Conservation (phyloP, 92 coral and sea anemone species). For the Phenganax stokvisi region DNA sequence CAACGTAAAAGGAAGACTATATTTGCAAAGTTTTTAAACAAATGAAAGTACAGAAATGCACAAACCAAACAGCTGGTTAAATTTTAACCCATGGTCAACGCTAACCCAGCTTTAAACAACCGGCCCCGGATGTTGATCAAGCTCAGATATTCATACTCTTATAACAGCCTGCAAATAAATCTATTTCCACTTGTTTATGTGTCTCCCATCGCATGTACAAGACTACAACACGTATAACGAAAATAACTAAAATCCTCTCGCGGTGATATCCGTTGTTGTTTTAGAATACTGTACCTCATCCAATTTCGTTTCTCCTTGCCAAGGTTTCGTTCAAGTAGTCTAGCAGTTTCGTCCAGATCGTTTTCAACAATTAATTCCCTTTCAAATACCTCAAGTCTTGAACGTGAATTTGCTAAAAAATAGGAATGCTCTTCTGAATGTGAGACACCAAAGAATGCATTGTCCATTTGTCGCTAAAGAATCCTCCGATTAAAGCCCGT, state of each 20-base stretch:
- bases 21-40: no score
- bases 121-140: no score
- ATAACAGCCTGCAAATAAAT: neutral
- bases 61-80: no score
- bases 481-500: no score
- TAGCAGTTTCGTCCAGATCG: conserved; percentile 17
- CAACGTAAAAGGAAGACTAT: no score
- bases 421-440: neutral
- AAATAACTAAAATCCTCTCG: neutral
- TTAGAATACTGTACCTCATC: neutral
- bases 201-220: neutral
- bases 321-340: conserved; percentile 16
- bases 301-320: conserved; percentile 27
- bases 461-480: no score
- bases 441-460: neutral
- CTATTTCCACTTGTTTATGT: no score
- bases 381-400: conserved; percentile 1
- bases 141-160: neutral
- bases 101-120: no score
- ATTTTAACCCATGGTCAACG: no score
- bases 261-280: neutral
- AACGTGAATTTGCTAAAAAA: neutral
- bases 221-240: neutral
- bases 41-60: no score
- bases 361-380: neutral